These are phyloP conservation scores for Drosophila setosimentum DNA, from an alignment of 2,888 invertebrate genomes.

Conservation along the genomic window DNA sequence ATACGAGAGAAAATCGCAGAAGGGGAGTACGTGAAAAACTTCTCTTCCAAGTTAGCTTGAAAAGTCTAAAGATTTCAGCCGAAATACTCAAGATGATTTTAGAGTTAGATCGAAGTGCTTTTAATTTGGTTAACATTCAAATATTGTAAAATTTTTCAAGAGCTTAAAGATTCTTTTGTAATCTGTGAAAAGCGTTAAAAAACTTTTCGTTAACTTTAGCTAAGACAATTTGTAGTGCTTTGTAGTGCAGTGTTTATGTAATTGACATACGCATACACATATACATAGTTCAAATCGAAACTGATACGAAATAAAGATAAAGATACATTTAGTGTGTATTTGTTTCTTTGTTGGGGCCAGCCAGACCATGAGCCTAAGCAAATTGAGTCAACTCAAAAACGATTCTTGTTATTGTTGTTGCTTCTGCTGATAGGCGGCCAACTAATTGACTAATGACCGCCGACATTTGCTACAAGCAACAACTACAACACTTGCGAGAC, in stretches of 20 bases:
- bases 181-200: neutral
- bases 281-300: conserved; percentile 6
- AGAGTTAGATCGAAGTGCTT: neutral
- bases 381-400: conserved; percentile 52
- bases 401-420: neutral
- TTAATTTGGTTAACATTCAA: neutral
- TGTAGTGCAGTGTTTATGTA: neutral
- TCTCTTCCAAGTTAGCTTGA: neutral
- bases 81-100: neutral
- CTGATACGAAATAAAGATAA: conserved; percentile 16
- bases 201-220: neutral
- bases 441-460: conserved; percentile 75
- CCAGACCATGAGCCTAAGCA: conserved; percentile 32
- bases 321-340: conserved; percentile 33
- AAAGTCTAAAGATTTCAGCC: neutral
- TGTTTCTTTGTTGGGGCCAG: conserved; percentile 8
- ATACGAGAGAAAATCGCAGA: neutral
- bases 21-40: neutral
- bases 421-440: conserved; percentile 55
- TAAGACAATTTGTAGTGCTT: neutral
- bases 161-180: neutral
- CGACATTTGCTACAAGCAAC: conserved; percentile 67
- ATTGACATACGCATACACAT: neutral
- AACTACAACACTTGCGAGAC: conserved; percentile 13
- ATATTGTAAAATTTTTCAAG: neutral